Base-by-base conservation (phyloP, 2,888 invertebrate species). In the Enchytraeus crypticus region DNA sequence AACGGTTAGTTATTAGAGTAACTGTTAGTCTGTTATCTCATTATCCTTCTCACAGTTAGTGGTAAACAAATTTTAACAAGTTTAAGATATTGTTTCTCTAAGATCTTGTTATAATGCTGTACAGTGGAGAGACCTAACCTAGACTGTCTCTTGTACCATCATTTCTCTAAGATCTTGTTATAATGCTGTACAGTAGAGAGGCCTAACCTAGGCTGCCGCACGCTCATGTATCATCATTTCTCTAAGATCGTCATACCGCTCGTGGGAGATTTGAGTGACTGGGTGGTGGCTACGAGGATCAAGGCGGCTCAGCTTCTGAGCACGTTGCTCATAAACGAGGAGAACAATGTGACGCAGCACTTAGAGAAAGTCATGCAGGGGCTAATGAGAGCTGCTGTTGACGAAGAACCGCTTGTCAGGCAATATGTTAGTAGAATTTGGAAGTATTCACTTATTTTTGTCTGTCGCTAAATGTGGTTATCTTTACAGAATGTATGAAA, bases 141-240 rank as follows among this genome's bases (percentile, higher is more conserved):
- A 26, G 92, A 92, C 0, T 95, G 95, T 74, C 84, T 95, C 54
- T 87, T 89, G 0, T 86, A 87, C 72, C 84, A n/a, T n/a, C n/a
- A n/a, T n/a, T n/a, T n/a, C n/a, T n/a, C n/a, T n/a, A n/a, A n/a
- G n/a, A n/a, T n/a, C n/a, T n/a, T n/a, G n/a, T n/a, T n/a, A n/a
- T n/a, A n/a, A n/a, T 55, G n/a, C 23, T 23, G 21, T 55, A 32
- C 70, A 85, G 86, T 88, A 14, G 81, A 82, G 62, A 83, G 92
- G n/a, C 92, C 92, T 0, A 89, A 88, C 72, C 81, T 92, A 26
- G 92, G 92, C 0, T 95, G 95, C 74, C 84, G 92, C 8, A 83
- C 83, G 2, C 79, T 95, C 54, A 87, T 89, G 0, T 86, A 87
- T 72, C 84, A 85, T 61, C 86, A 90, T 72, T 82, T 88, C 64